Conservation (phyloP, 2,113 vertebrate genomes). For the Heterotilapia buettikoferi region DNA sequence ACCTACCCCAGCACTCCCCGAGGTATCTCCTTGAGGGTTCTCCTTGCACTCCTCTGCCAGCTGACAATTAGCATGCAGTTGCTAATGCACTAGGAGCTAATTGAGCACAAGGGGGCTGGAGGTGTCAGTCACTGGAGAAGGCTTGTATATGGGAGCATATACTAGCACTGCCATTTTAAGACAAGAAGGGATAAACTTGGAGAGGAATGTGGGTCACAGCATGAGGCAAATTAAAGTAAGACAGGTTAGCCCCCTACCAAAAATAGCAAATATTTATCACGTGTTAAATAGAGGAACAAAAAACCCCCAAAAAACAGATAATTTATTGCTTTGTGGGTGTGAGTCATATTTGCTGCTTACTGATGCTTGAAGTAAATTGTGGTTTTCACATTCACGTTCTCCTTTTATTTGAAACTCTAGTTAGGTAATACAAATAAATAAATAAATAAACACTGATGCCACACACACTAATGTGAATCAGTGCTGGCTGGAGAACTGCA, state of each 20-base stretch:
- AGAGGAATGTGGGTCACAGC: not conserved
- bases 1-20: conserved; percentile 8
- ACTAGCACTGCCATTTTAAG: conserved; percentile 4
- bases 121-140: conserved; percentile 61
- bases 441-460: not conserved
- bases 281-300: not conserved
- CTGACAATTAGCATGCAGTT: conserved; percentile 64
- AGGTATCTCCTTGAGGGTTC: conserved; percentile 55
- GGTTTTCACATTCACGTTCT: not conserved
- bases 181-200: not conserved
- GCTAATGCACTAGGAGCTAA: conserved; percentile 63
- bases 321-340: not conserved
- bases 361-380: not conserved
- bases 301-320: accelerated
- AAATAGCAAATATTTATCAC: not conserved
- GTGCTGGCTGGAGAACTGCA: not conserved
- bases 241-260: not conserved
- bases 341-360: not conserved
- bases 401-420: not conserved
- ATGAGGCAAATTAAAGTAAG: not conserved
- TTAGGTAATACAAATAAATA: not conserved
- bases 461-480: not conserved
- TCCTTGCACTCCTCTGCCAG: conserved; percentile 57
- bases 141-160: not conserved
- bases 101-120: conserved; percentile 64